These are phyloP conservation scores for Nestor notabilis DNA, from an alignment of 2,113 vertebrate species.

Conservation along the genomic window DNA sequence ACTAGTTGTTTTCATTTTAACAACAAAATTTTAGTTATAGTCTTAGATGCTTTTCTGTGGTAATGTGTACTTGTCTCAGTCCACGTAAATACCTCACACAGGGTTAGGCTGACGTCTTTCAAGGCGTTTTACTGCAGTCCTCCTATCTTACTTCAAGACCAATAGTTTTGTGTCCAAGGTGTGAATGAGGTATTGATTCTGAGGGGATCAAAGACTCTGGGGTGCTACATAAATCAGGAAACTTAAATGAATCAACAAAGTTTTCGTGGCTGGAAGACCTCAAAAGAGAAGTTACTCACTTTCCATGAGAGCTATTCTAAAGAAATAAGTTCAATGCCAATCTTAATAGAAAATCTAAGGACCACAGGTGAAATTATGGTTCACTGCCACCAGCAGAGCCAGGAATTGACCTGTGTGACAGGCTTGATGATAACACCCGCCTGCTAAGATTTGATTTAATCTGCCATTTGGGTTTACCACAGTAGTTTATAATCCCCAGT, in stretches of 20 bases:
- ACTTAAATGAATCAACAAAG: neutral
- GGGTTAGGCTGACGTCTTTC: neutral
- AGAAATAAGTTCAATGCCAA: neutral
- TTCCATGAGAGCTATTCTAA: neutral
- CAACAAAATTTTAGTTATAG: neutral
- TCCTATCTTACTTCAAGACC: neutral
- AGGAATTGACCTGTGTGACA: neutral
- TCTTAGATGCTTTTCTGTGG: neutral
- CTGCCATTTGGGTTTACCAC: neutral
- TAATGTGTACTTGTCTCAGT: neutral
- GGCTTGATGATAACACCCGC: neutral
- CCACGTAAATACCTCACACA: neutral
- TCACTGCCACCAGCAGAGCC: neutral
- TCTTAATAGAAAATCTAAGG: neutral
- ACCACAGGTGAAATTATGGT: neutral
- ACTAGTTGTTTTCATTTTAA: neutral
- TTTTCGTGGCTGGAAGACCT: neutral
- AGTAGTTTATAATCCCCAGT: neutral
- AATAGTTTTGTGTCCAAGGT: neutral
- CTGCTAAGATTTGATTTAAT: neutral
- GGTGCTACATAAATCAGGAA: neutral
- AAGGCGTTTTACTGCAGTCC: neutral
- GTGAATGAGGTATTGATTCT: conserved; percentile 35
- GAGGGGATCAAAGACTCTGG: neutral
- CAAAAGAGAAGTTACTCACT: neutral